Percentiles rank a stretch among this genome's conserved stretches.
Evolutionary conservation across 2,888 invertebrate species (phyloP).

Genomic region (Synergus umbraculus): DNA sequence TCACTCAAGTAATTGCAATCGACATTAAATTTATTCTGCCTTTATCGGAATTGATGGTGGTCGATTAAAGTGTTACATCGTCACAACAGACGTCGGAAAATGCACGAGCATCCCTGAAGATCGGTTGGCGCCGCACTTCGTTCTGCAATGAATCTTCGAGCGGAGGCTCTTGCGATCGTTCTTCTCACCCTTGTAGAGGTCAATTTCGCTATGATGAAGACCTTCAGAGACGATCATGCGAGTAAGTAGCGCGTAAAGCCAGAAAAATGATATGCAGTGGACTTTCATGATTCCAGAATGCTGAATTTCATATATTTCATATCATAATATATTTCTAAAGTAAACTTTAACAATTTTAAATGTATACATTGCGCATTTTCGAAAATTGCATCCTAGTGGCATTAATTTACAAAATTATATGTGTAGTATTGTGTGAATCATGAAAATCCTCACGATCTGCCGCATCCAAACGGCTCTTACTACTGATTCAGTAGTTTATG

Average conservation of each 20-base stretch:
- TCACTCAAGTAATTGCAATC: neutral
- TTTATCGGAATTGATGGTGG: neutral
- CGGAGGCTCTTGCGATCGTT: conserved; percentile 52
- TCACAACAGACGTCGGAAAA: conserved; percentile 42
- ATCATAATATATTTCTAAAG: no score
- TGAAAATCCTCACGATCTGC: neutral
- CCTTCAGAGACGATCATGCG: conserved; percentile 62
- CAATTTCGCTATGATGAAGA: conserved; percentile 62
- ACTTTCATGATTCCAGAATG: neutral
- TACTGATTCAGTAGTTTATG: conserved; percentile 36
- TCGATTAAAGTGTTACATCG: neutral
- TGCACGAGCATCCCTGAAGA: conserved; percentile 45
- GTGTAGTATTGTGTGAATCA: conserved; percentile 31
- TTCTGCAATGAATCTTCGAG: conserved; percentile 54
- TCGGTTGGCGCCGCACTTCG: conserved; percentile 34
- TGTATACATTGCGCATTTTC: no score
- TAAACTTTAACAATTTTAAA: no score
- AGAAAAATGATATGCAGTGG: neutral
- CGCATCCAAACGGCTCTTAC: neutral
- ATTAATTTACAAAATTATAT: neutral
- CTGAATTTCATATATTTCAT: no score
- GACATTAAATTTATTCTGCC: neutral
- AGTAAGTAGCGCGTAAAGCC: conserved; percentile 60
- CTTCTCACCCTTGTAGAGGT: conserved; percentile 57
- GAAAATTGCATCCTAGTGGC: neutral